Evolutionary conservation across 2,888 invertebrate genomes (phyloP).

Genomic region (Limnephilus auricula): DNA sequence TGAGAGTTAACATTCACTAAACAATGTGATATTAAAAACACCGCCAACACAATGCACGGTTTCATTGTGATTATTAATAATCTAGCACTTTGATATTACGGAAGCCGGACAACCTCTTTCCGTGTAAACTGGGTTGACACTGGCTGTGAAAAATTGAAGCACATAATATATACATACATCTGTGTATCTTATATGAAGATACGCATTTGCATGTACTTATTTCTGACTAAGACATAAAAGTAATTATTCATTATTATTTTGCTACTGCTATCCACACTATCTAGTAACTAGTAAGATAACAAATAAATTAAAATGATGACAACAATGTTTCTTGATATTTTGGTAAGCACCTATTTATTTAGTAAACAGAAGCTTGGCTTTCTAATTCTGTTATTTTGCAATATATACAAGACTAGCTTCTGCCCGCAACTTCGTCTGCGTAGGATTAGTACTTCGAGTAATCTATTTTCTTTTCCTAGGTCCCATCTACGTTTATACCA

Average conservation of each 20-base stretch:
- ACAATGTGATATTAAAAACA: conserved; percentile 2
- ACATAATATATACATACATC: neutral
- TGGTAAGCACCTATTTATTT: neutral
- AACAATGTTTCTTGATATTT: neutral
- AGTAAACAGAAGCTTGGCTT: neutral
- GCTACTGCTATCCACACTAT: neutral
- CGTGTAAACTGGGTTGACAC: neutral
- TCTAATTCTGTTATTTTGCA: neutral
- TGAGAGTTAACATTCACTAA: conserved; percentile 19
- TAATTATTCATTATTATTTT: neutral
- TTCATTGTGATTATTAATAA: conserved; percentile 31
- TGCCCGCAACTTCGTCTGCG: too few species aligned
- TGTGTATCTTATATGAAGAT: neutral
- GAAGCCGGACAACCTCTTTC: conserved; percentile 8
- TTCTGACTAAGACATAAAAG: neutral
- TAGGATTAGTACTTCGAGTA: too few species aligned
- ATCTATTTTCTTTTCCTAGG: too few species aligned
- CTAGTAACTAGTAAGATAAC: neutral
- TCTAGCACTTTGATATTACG: neutral
- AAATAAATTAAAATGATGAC: neutral
- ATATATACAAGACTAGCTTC: neutral
- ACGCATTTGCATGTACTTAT: conserved; percentile 15
- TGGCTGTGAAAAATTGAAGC: neutral
- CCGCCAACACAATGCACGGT: neutral
- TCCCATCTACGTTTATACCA: too few species aligned